These are phyloP conservation scores for Paramormyrops kingsleyae DNA, from an alignment of 2,113 vertebrate species.

Conservation along the genomic window DNA sequence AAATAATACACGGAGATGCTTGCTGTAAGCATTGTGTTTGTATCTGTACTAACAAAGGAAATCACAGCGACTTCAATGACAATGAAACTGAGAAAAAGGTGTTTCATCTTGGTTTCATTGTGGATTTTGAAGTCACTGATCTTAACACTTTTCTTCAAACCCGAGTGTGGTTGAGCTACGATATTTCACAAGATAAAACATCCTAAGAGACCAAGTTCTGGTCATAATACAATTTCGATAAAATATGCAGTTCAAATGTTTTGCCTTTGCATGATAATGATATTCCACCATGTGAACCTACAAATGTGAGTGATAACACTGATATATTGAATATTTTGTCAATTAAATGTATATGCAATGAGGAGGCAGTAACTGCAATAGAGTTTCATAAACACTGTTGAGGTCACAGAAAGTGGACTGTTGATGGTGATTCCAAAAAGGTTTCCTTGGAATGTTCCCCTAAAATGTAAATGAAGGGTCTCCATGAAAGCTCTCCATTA, in stretches of 20 bases:
- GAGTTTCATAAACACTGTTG: background rate
- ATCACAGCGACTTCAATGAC: background rate
- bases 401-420: background rate
- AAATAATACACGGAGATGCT: background rate
- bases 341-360: background rate
- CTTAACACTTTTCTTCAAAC: background rate
- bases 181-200: background rate
- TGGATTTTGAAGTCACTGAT: background rate
- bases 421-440: background rate
- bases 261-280: background rate
- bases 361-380: background rate
- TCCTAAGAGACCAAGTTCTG: background rate
- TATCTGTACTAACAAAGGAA: background rate
- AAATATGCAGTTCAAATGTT: background rate
- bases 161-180: background rate
- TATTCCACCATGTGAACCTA: background rate
- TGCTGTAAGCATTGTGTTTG: background rate
- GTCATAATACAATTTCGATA: background rate
- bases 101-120: background rate
- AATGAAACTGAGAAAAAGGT: background rate
- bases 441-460: background rate
- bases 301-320: background rate
- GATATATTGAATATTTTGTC: background rate
- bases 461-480: background rate
- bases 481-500: background rate